Evolutionary conservation across 2,797 vertebrate species (phyloP), one percentile per base, ranked within the genome.

Genomic region (Cyprinodon diabolis): DNA sequence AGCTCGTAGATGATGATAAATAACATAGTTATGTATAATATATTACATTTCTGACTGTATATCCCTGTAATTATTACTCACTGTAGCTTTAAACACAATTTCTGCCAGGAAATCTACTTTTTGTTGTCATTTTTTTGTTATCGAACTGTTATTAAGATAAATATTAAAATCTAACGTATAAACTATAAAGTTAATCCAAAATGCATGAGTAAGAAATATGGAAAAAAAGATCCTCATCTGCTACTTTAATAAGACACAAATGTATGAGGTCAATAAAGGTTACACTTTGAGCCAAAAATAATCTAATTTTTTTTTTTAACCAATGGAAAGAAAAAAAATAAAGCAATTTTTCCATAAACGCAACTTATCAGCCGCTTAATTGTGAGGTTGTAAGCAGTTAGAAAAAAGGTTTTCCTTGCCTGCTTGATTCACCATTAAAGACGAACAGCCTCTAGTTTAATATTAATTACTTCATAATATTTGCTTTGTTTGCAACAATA

Each of bases 401-500:
- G 17, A 60, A 37, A 19, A 2, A 37, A 19, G 8, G 3, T 49
- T 49, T 51, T 30, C 71, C 70, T 63, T 15, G 13, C n/a, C 76
- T 65, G 47, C 74, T 80, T 65, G 40, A 74, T 67, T 76, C 58
- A 79, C 67, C 51, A 69, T 57, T 66, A 63, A 51, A 56, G 49
- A 2, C 15, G 12, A 57, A 52, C 52, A 56, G 48, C 55, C 63
- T 43, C 67, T 77, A 65, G 55, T 70, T 75, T 69, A 56, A 83
- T 35, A 70, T 75, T 70, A 69, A 75, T 62, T 77, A 66, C 72
- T 84, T 84, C 80, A 75, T 75, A 77, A 82, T 69, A 17, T 66
- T 40, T 69, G 71, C 69, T 80, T 80, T 60, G 68, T 75, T 60
- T n/a, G 60, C 69, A 75, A 84, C 72, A 84, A 71, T 25, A 58